A percentile compares a stretch with the other conserved stretches of the same genome.
phyloP scores from a whole-genome alignment of 2,113 vertebrate species.

The Hassar affinis region DNA sequence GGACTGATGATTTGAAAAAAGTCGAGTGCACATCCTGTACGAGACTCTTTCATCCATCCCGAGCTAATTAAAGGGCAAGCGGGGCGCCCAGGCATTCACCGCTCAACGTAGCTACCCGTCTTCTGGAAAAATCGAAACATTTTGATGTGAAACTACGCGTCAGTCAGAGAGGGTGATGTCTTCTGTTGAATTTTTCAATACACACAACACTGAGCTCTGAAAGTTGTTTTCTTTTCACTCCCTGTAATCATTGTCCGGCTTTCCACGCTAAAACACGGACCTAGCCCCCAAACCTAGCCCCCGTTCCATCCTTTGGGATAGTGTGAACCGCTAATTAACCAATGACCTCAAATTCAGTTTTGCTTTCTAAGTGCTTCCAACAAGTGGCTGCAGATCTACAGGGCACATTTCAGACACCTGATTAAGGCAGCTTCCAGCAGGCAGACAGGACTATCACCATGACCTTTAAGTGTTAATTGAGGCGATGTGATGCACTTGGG shows the following conservation, averaged over 20 bases:
- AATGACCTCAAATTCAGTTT: slow-evolving; percentile 53
- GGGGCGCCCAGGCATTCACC: not conserved
- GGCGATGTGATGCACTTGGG: slow-evolving; percentile 22
- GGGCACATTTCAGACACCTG: slow-evolving; percentile 13
- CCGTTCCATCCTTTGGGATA: slow-evolving; percentile 50
- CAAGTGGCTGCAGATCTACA: slow-evolving; percentile 40
- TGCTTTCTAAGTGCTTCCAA: slow-evolving; percentile 47
- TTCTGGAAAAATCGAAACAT: slow-evolving; percentile 10
- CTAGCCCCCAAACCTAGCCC: slow-evolving; percentile 34
- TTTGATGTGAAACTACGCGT: not conserved
- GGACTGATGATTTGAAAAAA: not conserved
- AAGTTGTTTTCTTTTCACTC: slow-evolving; percentile 39
- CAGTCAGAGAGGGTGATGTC: not conserved
- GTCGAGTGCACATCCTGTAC: not conserved
- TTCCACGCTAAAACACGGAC: slow-evolving; percentile 46
- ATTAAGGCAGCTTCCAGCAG: not conserved
- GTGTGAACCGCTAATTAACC: slow-evolving; percentile 60
- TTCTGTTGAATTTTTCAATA: not conserved
- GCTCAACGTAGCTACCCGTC: not conserved
- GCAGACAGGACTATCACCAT: not conserved
- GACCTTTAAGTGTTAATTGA: slow-evolving; percentile 21
- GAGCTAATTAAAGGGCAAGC: slow-evolving; percentile 23
- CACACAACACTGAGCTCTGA: not conserved
- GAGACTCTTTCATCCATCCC: not conserved
- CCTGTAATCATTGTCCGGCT: slow-evolving; percentile 45